Conservation (phyloP, 2,113 vertebrate genomes). For the Anser cygnoides region DNA sequence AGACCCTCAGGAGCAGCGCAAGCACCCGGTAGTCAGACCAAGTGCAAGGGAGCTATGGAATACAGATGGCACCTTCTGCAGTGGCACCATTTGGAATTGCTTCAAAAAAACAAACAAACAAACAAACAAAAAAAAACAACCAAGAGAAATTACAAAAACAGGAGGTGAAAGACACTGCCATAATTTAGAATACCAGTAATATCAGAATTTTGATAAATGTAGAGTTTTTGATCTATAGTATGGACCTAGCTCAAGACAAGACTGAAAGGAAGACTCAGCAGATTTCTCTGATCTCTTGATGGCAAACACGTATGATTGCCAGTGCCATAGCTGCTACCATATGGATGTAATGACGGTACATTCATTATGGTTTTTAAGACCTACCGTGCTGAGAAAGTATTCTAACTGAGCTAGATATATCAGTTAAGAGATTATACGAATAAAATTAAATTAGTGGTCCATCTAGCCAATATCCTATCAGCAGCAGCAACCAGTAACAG, state of each 20-base stretch:
- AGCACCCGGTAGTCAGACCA: neutral
- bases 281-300: neutral
- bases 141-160: neutral
- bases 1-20: neutral
- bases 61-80: neutral
- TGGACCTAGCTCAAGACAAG: neutral
- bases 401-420: neutral
- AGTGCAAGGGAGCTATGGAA: neutral
- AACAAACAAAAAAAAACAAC: neutral
- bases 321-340: accelerated
- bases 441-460: neutral
- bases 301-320: neutral
- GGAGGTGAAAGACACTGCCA: neutral
- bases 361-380: neutral
- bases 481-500: neutral
- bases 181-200: neutral
- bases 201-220: neutral
- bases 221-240: neutral
- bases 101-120: neutral
- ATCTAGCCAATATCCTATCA: neutral
- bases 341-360: neutral
- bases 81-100: neutral
- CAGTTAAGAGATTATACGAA: neutral
- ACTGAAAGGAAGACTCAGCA: neutral
- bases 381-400: neutral